phyloP scores from a whole-genome alignment of 2,888 invertebrate genomes.

The Eudemis profundana region DNA sequence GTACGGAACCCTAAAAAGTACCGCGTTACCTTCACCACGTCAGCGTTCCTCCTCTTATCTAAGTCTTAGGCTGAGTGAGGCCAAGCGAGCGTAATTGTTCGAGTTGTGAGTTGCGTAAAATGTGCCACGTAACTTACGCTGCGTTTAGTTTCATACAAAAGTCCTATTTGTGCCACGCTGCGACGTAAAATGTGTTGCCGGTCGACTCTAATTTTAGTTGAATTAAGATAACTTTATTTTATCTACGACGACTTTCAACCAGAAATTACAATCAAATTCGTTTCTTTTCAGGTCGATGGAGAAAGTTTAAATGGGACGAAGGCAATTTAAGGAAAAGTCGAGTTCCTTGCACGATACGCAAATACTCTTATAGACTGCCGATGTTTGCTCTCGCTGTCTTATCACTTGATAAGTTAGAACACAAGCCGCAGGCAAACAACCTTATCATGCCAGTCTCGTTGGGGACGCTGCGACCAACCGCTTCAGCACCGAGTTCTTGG shows the following conservation, averaged over 20 bases:
- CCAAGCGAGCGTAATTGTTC: no score
- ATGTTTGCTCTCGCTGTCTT: constrained; percentile 80
- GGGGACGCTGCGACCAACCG: constrained; percentile 63
- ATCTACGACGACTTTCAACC: constrained; percentile 56
- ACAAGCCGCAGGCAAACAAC: constrained; percentile 80
- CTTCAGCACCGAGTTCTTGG: constrained; percentile 66
- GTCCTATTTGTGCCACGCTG: no score
- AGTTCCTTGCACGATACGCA: constrained; percentile 78
- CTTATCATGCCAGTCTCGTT: constrained; percentile 80
- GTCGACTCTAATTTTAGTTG: no score
- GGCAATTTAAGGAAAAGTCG: constrained; percentile 69
- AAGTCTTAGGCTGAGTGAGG: no score
- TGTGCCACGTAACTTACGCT: no score
- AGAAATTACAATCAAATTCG: constrained; percentile 57
- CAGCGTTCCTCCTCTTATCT: constrained; percentile 28
- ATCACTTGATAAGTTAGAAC: constrained; percentile 84
- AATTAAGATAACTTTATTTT: no score
- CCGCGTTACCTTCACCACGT: constrained; percentile 17
- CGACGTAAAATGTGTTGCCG: no score
- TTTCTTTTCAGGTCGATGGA: constrained; percentile 71
- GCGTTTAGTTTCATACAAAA: no score
- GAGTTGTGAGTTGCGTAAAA: no score
- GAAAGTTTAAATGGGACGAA: constrained; percentile 61
- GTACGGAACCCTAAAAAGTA: no score
- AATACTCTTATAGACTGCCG: constrained; percentile 78